Conservation (phyloP, 2,888 invertebrate species). For the Cryptocheilus praepositus region DNA sequence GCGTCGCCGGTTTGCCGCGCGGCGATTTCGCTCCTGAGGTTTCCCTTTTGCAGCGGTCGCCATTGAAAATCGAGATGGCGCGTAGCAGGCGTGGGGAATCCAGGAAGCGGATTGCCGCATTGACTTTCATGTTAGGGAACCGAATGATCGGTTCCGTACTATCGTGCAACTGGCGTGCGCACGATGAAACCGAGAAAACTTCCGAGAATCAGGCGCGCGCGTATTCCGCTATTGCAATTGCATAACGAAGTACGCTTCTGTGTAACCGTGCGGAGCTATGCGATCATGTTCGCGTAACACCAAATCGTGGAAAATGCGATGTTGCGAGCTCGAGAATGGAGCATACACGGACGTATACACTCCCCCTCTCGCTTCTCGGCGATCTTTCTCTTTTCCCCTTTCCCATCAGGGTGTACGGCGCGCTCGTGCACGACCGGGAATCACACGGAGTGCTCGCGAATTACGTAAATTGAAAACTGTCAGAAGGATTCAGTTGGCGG, state of each 20-base stretch:
- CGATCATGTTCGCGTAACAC: constrained; percentile 12
- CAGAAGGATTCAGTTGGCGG: constrained; percentile 22
- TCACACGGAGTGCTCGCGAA: constrained; percentile 14
- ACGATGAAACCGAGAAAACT: not conserved
- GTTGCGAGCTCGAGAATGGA: constrained; percentile 29
- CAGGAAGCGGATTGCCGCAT: too few relatives aligned
- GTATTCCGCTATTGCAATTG: constrained; percentile 34
- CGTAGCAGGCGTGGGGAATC: too few relatives aligned
- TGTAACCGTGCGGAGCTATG: constrained; percentile 2
- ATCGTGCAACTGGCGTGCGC: not conserved
- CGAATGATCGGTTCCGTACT: too few relatives aligned
- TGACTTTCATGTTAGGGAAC: too few relatives aligned
- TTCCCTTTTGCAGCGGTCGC: too few relatives aligned
- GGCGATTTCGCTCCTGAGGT: too few relatives aligned
- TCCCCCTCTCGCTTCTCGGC: too few relatives aligned
- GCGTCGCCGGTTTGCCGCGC: too few relatives aligned
- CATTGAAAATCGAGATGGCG: too few relatives aligned
- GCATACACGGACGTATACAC: too few relatives aligned
- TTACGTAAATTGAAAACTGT: constrained; percentile 53
- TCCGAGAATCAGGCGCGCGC: constrained; percentile 15
- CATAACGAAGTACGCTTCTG: constrained; percentile 29
- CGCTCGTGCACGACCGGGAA: constrained; percentile 16
- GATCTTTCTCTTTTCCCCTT: too few relatives aligned
- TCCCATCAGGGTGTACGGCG: constrained; percentile 3
- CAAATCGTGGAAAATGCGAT: constrained; percentile 34